Evolutionary conservation across 35 echinoderm and acorn worm genomes (phyloP).

Genomic region (Apostichopus parvimensis): DNA sequence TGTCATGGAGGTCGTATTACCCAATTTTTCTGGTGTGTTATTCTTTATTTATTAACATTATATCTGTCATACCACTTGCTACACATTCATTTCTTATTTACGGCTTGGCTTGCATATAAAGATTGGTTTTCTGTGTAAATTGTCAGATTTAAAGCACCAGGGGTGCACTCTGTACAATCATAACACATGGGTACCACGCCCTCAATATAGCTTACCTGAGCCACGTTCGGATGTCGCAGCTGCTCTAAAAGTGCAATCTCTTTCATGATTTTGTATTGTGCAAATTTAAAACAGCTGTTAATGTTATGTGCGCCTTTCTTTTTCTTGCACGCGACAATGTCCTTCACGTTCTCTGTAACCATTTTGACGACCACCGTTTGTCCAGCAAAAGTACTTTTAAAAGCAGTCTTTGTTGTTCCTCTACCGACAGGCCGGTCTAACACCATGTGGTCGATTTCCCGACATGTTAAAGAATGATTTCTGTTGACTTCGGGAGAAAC

Average conservation of each 20-base stretch:
- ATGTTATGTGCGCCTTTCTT: conserved; percentile 46
- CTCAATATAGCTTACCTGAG: conserved; percentile 58
- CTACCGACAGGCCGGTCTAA: conserved; percentile 47
- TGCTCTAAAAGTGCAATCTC: conserved; percentile 77
- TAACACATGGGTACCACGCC: no score
- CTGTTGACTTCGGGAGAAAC: background rate
- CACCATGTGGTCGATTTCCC: conserved; percentile 52
- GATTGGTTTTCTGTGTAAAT: no score
- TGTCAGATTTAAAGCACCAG: no score
- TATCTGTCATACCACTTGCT: no score
- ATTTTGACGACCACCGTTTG: conserved; percentile 74
- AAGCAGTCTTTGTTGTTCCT: conserved; percentile 90
- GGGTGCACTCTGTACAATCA: no score
- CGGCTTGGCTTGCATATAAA: no score
- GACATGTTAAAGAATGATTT: conserved; percentile 21
- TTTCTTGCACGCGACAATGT: conserved; percentile 70
- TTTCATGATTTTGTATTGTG: conserved; percentile 80
- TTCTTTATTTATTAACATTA: no score
- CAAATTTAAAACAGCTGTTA: conserved; percentile 67
- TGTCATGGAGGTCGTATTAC: no score
- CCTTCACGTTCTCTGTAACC: conserved; percentile 75
- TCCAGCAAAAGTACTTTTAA: conserved; percentile 52
- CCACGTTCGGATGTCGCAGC: conserved; percentile 72
- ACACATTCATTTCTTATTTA: no score
- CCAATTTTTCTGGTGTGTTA: no score